Conservation (phyloP, 2,888 invertebrate genomes). For the Drosophila tanythrix region DNA sequence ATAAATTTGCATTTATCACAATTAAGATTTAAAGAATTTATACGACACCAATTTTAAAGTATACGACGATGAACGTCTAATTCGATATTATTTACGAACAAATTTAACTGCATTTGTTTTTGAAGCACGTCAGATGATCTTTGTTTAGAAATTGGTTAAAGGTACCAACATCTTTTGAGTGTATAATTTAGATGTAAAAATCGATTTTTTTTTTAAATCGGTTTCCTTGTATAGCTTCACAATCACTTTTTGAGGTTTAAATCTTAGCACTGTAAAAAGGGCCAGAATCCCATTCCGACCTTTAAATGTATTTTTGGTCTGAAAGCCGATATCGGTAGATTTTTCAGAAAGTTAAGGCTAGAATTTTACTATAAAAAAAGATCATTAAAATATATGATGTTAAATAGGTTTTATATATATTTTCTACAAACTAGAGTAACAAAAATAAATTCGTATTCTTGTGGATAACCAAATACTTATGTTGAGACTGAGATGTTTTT, state of each 20-base stretch:
- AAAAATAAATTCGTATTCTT: conserved; percentile 44
- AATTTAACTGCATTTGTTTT: not conserved
- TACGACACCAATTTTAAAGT: too few species aligned
- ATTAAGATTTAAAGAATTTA: too few species aligned
- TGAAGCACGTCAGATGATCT: not conserved
- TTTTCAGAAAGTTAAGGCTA: not conserved
- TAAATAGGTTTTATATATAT: conserved; percentile 6
- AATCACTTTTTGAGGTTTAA: too few species aligned
- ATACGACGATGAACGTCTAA: not conserved
- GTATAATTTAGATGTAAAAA: too few species aligned
- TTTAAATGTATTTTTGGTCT: not conserved
- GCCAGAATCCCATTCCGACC: not conserved
- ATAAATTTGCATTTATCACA: too few species aligned
- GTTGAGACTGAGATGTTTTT: not conserved
- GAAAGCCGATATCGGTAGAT: not conserved
- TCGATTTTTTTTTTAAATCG: too few species aligned
- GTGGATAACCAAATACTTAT: conserved; percentile 23
- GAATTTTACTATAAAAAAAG: not conserved
- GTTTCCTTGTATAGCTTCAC: too few species aligned
- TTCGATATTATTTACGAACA: not conserved
- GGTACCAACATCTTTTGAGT: not conserved
- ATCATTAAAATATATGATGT: not conserved
- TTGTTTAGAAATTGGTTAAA: not conserved
- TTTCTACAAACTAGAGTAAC: conserved; percentile 49
- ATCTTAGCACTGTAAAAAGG: not conserved